Conservation (phyloP, 2,888 invertebrate species). For the Polylopha cassiicola region DNA sequence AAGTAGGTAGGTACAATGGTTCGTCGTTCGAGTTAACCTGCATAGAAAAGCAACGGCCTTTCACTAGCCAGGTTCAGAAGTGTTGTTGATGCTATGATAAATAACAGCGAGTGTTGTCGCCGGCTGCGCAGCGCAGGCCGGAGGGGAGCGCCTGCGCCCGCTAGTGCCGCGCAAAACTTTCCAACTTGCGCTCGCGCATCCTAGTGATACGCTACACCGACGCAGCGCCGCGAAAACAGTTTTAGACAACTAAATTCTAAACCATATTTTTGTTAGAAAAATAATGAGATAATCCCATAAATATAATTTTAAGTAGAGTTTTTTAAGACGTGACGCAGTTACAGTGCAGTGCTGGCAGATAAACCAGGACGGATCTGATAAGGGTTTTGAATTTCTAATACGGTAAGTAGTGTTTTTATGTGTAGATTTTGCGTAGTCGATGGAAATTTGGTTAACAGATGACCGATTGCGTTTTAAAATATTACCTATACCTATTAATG, state of each 20-base stretch:
- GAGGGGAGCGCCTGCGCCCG: slow-evolving; percentile 28
- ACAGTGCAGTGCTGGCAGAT: too few species aligned
- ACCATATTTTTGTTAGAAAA: slow-evolving; percentile 9
- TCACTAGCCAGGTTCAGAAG: slow-evolving; percentile 26
- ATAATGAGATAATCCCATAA: slow-evolving; percentile 3
- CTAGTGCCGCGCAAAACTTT: slow-evolving; percentile 44
- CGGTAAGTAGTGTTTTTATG: slow-evolving; percentile 49
- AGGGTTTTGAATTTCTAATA: slow-evolving; percentile 52
- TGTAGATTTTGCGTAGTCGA: slow-evolving; percentile 21
- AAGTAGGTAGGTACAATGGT: too few species aligned
- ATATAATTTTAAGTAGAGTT: too few species aligned
- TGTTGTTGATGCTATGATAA: slow-evolving; percentile 21
- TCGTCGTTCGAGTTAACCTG: slow-evolving; percentile 22
- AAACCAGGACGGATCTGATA: slow-evolving; percentile 32
- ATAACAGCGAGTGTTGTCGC: slow-evolving; percentile 26
- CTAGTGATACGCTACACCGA: slow-evolving; percentile 25
- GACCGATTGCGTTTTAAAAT: too few species aligned
- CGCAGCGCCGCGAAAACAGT: slow-evolving; percentile 27
- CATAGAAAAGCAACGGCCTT: slow-evolving; percentile 30
- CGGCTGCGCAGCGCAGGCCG: slow-evolving; percentile 25
- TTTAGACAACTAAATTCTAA: slow-evolving; percentile 7
- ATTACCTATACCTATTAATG: too few species aligned
- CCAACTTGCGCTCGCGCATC: slow-evolving; percentile 38
- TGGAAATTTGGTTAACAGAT: background rate
- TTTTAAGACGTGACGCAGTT: too few species aligned